These are phyloP conservation scores for Hyperopisus bebe DNA, from an alignment of 2,113 vertebrate species.

Conservation along the genomic window DNA sequence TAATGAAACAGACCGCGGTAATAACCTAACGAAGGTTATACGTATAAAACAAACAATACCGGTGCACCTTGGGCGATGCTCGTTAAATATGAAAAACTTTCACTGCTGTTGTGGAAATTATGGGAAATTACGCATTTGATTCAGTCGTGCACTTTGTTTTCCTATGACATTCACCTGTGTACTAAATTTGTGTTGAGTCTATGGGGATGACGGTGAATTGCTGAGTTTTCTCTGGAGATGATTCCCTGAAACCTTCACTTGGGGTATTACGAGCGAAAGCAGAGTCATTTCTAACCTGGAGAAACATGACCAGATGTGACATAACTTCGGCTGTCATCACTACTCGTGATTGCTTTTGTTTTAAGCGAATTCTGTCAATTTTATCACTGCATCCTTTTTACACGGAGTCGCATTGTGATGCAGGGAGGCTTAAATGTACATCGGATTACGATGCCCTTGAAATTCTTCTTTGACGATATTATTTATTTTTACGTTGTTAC, in stretches of 20 bases:
- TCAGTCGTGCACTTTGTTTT: not conserved
- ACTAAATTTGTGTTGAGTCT: not conserved
- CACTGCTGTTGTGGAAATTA: not conserved
- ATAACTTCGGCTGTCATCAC: not conserved
- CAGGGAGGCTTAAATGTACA: not conserved
- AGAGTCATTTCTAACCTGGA: not conserved
- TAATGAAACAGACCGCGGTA: not conserved
- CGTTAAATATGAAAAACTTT: not conserved
- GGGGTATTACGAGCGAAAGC: not conserved
- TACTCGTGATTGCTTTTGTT: not conserved
- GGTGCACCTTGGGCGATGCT: not conserved
- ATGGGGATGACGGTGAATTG: not conserved
- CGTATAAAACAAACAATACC: not conserved
- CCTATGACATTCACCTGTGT: not conserved
- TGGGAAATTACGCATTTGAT: not conserved
- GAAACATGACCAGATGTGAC: slow-evolving; percentile 5
- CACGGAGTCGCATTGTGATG: not conserved
- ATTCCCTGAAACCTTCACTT: not conserved
- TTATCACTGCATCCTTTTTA: not conserved
- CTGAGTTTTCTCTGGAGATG: not conserved
- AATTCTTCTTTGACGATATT: not conserved
- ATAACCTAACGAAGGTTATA: not conserved
- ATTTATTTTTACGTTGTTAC: not conserved
- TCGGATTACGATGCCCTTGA: not conserved
- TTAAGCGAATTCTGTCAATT: not conserved